Percentiles rank a stretch among this genome's conserved stretches.
phyloP scores from a whole-genome alignment of 2,797 vertebrate genomes.

The Cichlasoma orientale region DNA sequence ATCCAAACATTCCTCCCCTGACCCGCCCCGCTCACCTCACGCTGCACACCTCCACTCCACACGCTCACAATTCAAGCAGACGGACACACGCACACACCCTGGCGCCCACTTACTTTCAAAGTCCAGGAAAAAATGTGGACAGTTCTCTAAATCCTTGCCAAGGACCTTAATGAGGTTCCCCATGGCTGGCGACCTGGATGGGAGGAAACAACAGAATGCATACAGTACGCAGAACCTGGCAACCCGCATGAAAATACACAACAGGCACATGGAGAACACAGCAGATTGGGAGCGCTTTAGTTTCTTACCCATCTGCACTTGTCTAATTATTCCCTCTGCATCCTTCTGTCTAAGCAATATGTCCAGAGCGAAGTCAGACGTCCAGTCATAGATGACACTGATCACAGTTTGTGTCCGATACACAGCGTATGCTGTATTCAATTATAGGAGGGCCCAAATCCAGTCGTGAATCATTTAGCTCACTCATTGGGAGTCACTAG shows the following conservation, averaged over 20 bases:
- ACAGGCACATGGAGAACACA: constrained; percentile 57
- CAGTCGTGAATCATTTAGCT: constrained; percentile 62
- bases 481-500: constrained; percentile 54
- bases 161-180: constrained; percentile 99
- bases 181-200: constrained; percentile 92
- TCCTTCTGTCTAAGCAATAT: constrained; percentile 39
- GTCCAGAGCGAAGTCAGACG: constrained; percentile 38
- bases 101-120: constrained; percentile 94
- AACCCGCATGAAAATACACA: constrained; percentile 48
- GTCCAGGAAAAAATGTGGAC: constrained; percentile 99
- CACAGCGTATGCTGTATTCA: constrained; percentile 40
- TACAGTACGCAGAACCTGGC: constrained; percentile 76
- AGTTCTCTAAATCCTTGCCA: constrained; percentile 99
- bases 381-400: constrained; percentile 38
- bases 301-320: constrained; percentile 54
- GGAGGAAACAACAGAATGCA: constrained; percentile 85
- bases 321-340: constrained; percentile 35
- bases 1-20: constrained; percentile 41
- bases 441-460: constrained; percentile 51
- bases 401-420: constrained; percentile 46
- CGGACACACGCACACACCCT: constrained; percentile 64
- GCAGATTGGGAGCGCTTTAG: constrained; percentile 38
- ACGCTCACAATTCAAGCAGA: constrained; percentile 70
- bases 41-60: constrained; percentile 66
- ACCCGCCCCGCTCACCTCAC: constrained; percentile 49